These are phyloP conservation scores for Promerops cafer DNA, from an alignment of 2,113 vertebrate species.

Conservation along the genomic window DNA sequence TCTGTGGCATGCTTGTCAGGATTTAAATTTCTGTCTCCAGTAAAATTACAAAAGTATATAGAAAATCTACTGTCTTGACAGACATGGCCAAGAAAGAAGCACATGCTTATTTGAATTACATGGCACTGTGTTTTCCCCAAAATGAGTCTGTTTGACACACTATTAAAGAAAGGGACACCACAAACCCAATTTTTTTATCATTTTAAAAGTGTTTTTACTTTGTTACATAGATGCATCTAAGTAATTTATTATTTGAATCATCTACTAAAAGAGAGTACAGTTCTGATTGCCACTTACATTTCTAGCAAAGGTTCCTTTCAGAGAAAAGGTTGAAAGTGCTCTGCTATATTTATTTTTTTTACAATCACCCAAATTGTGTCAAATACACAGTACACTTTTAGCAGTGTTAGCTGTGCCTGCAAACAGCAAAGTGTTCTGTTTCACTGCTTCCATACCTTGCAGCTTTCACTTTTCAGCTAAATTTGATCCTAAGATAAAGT, in stretches of 20 bases:
- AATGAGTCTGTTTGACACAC: background rate
- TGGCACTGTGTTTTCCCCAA: background rate
- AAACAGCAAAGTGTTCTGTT: background rate
- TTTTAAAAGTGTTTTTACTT: background rate
- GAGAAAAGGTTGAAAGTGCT: background rate
- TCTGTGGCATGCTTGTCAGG: background rate
- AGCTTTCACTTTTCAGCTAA: background rate
- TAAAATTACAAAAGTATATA: background rate
- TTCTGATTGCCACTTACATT: background rate
- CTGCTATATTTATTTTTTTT: background rate
- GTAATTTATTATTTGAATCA: background rate
- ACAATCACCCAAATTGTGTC: background rate
- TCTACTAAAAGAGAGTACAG: background rate
- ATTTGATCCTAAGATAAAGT: background rate
- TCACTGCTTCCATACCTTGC: background rate
- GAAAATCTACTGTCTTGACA: background rate
- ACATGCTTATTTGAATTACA: background rate
- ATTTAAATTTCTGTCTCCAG: background rate
- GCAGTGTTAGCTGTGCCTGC: background rate
- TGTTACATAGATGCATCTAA: background rate
- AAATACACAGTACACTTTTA: background rate
- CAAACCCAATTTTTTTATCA: background rate
- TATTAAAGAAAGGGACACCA: background rate
- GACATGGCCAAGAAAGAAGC: background rate
- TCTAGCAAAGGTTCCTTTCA: background rate